Conservation (phyloP, 2,888 invertebrate genomes). For the Hypomecis punctinalis region DNA sequence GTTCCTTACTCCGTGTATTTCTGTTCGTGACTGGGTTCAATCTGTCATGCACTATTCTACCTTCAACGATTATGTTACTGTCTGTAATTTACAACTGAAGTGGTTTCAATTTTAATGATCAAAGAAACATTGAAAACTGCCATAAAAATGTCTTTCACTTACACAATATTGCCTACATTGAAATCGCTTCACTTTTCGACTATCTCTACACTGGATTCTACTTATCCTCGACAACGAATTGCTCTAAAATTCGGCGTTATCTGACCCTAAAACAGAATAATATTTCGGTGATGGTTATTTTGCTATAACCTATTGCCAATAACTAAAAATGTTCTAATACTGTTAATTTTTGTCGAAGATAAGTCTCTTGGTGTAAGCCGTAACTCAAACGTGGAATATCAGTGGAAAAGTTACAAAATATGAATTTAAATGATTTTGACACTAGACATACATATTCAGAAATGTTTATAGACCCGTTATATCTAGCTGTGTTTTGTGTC, state of each 20-base stretch:
- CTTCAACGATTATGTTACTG: slow-evolving; percentile 17
- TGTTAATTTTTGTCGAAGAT: slow-evolving; percentile 12
- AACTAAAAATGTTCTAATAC: slow-evolving; percentile 1
- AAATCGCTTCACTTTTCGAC: slow-evolving; percentile 14
- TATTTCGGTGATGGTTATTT: slow-evolving; percentile 5
- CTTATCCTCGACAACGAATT: slow-evolving; percentile 16
- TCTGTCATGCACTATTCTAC: slow-evolving; percentile 28
- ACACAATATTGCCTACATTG: slow-evolving; percentile 2
- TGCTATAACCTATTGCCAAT: not conserved
- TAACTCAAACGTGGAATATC: slow-evolving; percentile 15
- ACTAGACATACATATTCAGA: not conserved
- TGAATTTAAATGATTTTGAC: not conserved
- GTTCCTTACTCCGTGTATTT: slow-evolving; percentile 29
- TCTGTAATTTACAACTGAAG: slow-evolving; percentile 14
- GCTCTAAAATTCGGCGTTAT: not conserved
- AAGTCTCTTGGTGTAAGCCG: slow-evolving; percentile 10
- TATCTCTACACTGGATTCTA: slow-evolving; percentile 6
- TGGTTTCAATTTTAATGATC: slow-evolving; percentile 16
- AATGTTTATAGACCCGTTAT: not conserved
- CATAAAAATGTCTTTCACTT: not conserved
- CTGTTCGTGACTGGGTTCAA: slow-evolving; percentile 18
- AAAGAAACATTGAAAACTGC: slow-evolving; percentile 1
- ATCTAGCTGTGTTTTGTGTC: not conserved
- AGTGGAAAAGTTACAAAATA: slow-evolving; percentile 3
- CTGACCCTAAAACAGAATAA: not conserved